Evolutionary conservation across 1,140 invertebrate genomes (phyloP).

Genomic region (Micrasema minimum): DNA sequence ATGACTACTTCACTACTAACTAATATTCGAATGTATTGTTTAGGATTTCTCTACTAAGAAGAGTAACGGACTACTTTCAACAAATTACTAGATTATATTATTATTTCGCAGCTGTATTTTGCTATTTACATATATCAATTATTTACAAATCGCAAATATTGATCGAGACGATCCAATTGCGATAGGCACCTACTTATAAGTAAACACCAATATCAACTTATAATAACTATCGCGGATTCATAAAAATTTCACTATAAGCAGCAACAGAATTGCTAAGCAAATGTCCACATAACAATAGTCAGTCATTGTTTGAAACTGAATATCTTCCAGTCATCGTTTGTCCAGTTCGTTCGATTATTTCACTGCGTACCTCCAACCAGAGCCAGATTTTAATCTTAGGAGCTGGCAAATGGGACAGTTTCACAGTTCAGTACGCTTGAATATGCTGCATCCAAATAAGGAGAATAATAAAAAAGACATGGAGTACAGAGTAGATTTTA

Average conservation of each 20-base stretch:
- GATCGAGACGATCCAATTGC: constrained; percentile 10
- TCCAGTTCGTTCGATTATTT: constrained; percentile 42
- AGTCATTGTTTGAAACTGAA: constrained; percentile 50
- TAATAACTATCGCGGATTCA: not conserved
- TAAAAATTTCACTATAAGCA: constrained; percentile 31
- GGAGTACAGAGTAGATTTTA: constrained; percentile 35
- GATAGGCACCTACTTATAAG: constrained; percentile 6
- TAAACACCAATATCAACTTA: constrained; percentile 3
- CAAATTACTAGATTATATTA: constrained; percentile 13
- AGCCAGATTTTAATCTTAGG: not conserved
- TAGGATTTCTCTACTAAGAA: constrained; percentile 51
- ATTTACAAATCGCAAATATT: constrained; percentile 7
- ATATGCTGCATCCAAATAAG: constrained; percentile 43
- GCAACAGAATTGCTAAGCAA: constrained; percentile 12
- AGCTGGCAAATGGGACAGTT: not conserved
- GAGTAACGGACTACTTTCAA: constrained; percentile 37
- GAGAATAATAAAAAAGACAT: constrained; percentile 40
- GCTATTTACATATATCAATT: constrained; percentile 37
- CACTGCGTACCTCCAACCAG: not conserved
- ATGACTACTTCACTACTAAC: constrained; percentile 47
- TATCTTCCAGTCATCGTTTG: constrained; percentile 37
- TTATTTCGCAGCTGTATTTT: constrained; percentile 13
- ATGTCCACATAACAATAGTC: constrained; percentile 35
- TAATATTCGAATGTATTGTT: constrained; percentile 54
- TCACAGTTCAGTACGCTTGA: constrained; percentile 22